Base-by-base conservation (phyloP, 2,113 vertebrate species). In the Coptodon rendalli region DNA sequence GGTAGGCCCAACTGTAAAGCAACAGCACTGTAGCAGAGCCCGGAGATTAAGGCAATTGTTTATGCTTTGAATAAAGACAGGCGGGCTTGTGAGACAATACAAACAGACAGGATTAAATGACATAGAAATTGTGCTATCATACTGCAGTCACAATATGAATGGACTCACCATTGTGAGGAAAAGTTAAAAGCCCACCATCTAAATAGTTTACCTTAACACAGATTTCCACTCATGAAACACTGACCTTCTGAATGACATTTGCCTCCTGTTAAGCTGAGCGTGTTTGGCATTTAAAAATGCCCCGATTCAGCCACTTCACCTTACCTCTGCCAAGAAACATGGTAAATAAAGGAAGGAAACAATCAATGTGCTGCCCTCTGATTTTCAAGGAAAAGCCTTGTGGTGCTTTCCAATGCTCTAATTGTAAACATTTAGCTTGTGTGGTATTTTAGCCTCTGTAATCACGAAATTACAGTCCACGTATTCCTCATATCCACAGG, bases 231-330 rank as follows among this genome's bases (percentile, higher is more conserved):
- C 56, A 34, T 45, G 78, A 82, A 86, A 83, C 80, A 56, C 16
- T 89, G 88, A 88, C 93, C 90, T 92, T 92, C 90, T 40, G 56
- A 89, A 68, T 93, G 93, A 88, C 92, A 94, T 94, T 93, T 92
- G 84, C 56, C 90, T 92, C 53, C 45, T 56, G 81, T 90, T 87
- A 87, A 88, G 80, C 54, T 80, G 79, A 92, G 68, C 36, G 9
- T 90, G 90, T 88, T 82, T 93, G 91, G 87, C 89, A 92, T 94
- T 94, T 92, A 12, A 81, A 63, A 90, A 85, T 17, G 61, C 80
- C 68, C 78, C 31, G 29, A 80, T 81, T 80, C 61, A 34, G 79
- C 53, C 24, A 31, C 79, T 82, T 50, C 81, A 71, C 40, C 48
- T 85, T 81, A 80, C 80, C 80, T n/a, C 45, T 61, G 53, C 78